Base-by-base conservation (phyloP, 2,888 invertebrate genomes). In the Leucania comma region DNA sequence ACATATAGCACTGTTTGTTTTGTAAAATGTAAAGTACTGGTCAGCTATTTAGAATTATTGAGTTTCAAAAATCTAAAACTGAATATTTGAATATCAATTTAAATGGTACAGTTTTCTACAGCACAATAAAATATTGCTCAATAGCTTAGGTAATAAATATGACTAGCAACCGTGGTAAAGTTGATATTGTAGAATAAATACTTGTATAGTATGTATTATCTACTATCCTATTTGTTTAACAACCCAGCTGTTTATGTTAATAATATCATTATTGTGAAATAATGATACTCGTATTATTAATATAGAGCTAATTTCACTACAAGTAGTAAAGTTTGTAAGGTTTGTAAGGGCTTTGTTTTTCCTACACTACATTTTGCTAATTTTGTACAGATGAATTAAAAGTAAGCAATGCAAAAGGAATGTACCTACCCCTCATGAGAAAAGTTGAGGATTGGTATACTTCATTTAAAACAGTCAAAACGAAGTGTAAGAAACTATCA, bases 191-290 rank as follows among this genome's bases (percentile, higher is more conserved):
- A 29, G 12, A n/a, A 9, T 57, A 51, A 69, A 50, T 24, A 67
- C 20, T 54, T 24, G 22, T 42, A 17, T 42, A n/a, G 8, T 9
- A 38, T 38, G 12, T 14, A 38, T 38, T 38, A 38, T 14, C 38
- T 35, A n/a, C 17, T n/a, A 12, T 35, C 2, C 6, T 69, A 32
- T 57, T 48, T 50, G 14, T 38, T 14, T 56, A 20, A 12, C 26
- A 46, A 12, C 24, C 58, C 69, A 70, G 51, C 71, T 70, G 58
- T 29, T 51, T 53, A 69, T 29, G 29, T 29, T 3, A 42, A 42
- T 42, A 14, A 58, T 57, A 10, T 32, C n/a, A 29, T 20, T 54
- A 32, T 54, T 54, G 5, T 53, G 8, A 6, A 42, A 42, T 1
- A 42, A 20, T 17, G 14, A 42, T 42, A 4, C 1, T n/a, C n/a